Evolutionary conservation across 2,797 vertebrate genomes (phyloP), one percentile per base, ranked within the genome.

Genomic region (Oryzias dopingdopingensis): DNA sequence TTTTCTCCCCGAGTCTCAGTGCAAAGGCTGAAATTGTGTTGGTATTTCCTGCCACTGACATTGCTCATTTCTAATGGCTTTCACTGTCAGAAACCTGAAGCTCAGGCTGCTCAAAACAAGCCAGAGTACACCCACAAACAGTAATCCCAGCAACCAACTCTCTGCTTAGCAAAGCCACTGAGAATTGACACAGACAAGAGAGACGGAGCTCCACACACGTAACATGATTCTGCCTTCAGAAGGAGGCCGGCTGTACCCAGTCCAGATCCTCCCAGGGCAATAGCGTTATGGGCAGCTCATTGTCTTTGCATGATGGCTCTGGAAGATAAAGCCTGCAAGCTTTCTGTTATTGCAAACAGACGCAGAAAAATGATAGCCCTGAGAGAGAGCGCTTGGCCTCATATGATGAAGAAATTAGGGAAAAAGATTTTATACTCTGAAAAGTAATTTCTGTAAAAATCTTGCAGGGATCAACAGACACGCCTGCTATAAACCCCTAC

Each of bases 281-380:
- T 70, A 42, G 67, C 50, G 45, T 65, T 64, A 65, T 79, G 70
- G 82, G 71, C 72, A 50, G 77, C 82, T 83, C 85, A 77, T 88
- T 86, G 88, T 90, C 82, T 83, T 83, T 73, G 67, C 61, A 67
- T 75, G 77, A 87, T 80, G 79, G 82, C 77, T 86, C 80, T 83
- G 78, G 65, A 70, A 85, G 88, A 88, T 89, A 85, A 85, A 86
- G 85, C 73, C 75, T 74, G 76, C 74, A 64, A 47, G 62, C 71
- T 74, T 68, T 75, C 55, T 8, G 43, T 65, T 82, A 83, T 81
- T 69, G 71, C 72, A 79, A 83, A 83, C 74, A 77, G 72, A 65
- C 62, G 67, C 58, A 56, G 82, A 79, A 82, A 86, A 85, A 75
- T 57, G 84, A 88, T 86, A 82, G 77, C 70, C 83, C 84, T 86